These are phyloP conservation scores for Tragelaphus imberbis DNA, from an alignment of 2,113 vertebrate species.

Conservation along the genomic window DNA sequence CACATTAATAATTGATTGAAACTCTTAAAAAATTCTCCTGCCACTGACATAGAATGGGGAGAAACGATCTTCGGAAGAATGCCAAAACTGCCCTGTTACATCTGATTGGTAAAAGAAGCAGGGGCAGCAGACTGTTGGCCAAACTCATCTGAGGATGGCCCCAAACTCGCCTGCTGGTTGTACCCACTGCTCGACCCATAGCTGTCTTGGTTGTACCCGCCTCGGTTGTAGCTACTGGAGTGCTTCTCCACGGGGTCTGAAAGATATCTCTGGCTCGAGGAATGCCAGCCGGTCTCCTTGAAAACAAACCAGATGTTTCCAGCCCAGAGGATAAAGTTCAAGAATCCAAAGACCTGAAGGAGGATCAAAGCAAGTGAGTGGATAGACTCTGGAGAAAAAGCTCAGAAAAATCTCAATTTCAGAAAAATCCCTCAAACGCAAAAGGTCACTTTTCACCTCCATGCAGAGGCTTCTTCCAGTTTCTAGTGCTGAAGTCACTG, in stretches of 20 bases:
- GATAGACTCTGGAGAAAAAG: background rate
- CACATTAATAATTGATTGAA: conserved; percentile 70
- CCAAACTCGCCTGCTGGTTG: conserved; percentile 81
- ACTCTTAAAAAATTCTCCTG: conserved; percentile 71
- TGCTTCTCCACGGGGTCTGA: conserved; percentile 88
- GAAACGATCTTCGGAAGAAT: conserved; percentile 61
- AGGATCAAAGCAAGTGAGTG: conserved; percentile 53
- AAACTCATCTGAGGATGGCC: conserved; percentile 84
- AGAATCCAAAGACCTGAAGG: conserved; percentile 93
- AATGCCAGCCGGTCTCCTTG: conserved; percentile 98
- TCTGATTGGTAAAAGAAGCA: conserved; percentile 91
- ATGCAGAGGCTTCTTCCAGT: background rate
- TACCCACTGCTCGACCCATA: conserved; percentile 88
- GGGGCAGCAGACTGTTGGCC: conserved; percentile 81
- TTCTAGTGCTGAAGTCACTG: background rate
- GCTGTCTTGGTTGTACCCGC: conserved; percentile 87
- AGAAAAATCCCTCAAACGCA: background rate
- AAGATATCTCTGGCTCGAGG: conserved; percentile 85
- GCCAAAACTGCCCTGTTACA: conserved; percentile 76
- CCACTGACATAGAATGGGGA: conserved; percentile 63
- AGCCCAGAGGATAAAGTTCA: conserved; percentile 99
- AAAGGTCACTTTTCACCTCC: background rate
- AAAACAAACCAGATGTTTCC: conserved; percentile 99
- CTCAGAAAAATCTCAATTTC: accelerated
- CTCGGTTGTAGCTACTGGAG: conserved; percentile 86